Conservation (phyloP, 2,888 invertebrate species). For the Drosophila silvestris region DNA sequence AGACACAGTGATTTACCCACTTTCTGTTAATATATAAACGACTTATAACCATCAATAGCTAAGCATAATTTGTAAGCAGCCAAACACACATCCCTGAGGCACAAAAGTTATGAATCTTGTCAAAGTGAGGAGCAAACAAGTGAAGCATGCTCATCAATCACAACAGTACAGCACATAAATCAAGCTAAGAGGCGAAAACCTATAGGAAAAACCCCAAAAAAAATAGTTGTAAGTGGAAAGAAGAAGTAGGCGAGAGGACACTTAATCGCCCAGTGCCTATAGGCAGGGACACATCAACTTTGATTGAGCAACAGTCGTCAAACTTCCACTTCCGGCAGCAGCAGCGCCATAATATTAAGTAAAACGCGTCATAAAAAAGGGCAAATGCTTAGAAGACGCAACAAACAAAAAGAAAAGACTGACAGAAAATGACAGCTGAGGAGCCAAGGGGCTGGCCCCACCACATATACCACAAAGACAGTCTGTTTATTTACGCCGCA, state of each 20-base stretch:
- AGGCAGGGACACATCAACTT: conserved; percentile 44
- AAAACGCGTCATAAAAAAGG: conserved; percentile 53
- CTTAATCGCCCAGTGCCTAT: conserved; percentile 45
- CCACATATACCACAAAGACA: conserved; percentile 72
- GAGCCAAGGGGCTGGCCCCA: conserved; percentile 8
- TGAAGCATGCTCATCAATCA: conserved; percentile 80
- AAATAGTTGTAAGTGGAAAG: neutral
- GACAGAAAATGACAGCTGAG: conserved; percentile 21
- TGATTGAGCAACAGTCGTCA: conserved; percentile 71
- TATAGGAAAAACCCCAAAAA: neutral
- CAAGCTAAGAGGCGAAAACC: conserved; percentile 66
- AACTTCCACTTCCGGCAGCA: conserved; percentile 58
- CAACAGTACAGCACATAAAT: conserved; percentile 81
- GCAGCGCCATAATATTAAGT: conserved; percentile 43
- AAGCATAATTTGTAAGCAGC: conserved; percentile 44
- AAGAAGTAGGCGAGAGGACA: conserved; percentile 8
- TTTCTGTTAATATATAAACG: neutral
- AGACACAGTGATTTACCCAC: neutral
- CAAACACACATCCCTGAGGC: conserved; percentile 44
- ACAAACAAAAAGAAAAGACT: neutral
- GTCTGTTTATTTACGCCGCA: conserved; percentile 84
- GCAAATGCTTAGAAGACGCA: conserved; percentile 57
- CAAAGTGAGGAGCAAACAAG: conserved; percentile 40
- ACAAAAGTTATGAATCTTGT: conserved; percentile 33
- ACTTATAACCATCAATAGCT: conserved; percentile 6